These are phyloP conservation scores for Tragulus kanchil DNA, from an alignment of 2,113 vertebrate species.

Conservation along the genomic window DNA sequence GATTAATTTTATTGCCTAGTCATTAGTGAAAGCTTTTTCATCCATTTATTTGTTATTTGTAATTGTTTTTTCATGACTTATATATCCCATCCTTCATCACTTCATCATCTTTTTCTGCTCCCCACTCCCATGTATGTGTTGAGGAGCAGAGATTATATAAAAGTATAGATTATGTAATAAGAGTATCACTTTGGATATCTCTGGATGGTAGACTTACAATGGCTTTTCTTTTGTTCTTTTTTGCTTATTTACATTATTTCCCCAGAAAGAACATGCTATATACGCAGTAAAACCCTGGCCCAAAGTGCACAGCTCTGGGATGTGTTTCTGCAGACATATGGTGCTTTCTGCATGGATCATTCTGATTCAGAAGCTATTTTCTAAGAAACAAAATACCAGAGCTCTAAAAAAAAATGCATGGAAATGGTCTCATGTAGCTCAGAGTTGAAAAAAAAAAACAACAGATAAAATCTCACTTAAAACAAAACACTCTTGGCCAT, in stretches of 20 bases:
- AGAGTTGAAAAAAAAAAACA: neutral
- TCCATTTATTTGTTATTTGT: neutral
- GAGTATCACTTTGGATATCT: neutral
- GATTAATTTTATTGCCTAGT: conserved; percentile 17
- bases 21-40: neutral
- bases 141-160: neutral
- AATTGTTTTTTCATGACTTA: conserved; percentile 40
- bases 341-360: neutral
- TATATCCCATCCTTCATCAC: neutral
- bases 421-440: neutral
- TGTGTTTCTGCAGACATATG: conserved; percentile 35
- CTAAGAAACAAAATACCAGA: conserved; percentile 30
- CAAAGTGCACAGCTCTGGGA: neutral
- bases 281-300: neutral
- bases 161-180: neutral
- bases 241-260: conserved; percentile 22
- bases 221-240: neutral
- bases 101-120: neutral
- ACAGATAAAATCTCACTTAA: neutral
- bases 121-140: neutral
- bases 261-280: neutral
- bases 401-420: neutral
- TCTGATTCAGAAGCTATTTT: conserved; percentile 59
- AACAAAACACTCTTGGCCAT: neutral
- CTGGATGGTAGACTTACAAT: neutral